A percentile compares a stretch with the other conserved stretches of the same genome.
Evolutionary conservation across 2,888 invertebrate genomes (phyloP).

Genomic region (Mesorhabditis sp.): DNA sequence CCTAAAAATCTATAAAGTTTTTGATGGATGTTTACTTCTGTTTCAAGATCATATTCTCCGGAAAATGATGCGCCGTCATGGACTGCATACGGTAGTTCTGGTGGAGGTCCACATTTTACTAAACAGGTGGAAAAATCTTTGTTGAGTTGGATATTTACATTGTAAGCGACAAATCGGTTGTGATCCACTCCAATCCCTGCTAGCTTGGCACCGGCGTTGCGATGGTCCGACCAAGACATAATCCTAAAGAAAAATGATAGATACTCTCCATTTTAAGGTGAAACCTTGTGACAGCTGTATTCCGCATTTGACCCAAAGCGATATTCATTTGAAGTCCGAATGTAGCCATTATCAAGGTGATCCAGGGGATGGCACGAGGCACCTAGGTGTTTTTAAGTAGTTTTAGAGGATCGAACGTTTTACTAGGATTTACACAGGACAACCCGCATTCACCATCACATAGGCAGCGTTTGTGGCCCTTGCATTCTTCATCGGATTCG

Average conservation of each 20-base stretch:
- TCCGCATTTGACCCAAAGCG: constrained; percentile 56
- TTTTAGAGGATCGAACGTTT: constrained; percentile 1
- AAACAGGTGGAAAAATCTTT: constrained; percentile 13
- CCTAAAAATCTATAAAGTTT: constrained; percentile 61
- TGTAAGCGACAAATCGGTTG: constrained; percentile 59
- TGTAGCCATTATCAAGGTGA: constrained; percentile 56
- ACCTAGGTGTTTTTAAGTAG: constrained; percentile 42
- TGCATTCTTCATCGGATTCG: constrained; percentile 88
- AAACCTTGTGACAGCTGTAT: constrained; percentile 58
- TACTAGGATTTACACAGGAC: constrained; percentile 94
- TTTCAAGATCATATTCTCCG: constrained; percentile 52
- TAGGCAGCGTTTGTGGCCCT: constrained; percentile 79
- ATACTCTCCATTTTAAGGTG: background rate
- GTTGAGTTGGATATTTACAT: constrained; percentile 22
- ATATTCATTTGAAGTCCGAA: constrained; percentile 57
- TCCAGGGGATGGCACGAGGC: constrained; percentile 57
- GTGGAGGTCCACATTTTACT: constrained; percentile 62
- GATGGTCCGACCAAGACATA: constrained; percentile 60
- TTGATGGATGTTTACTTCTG: constrained; percentile 34
- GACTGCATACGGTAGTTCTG: constrained; percentile 60
- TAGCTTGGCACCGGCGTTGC: constrained; percentile 61
- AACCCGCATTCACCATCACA: constrained; percentile 92
- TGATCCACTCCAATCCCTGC: constrained; percentile 61
- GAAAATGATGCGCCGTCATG: constrained; percentile 72
- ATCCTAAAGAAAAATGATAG: constrained; percentile 40